phyloP scores from a whole-genome alignment of 2,888 invertebrate species.

The Ochropacha duplaris region DNA sequence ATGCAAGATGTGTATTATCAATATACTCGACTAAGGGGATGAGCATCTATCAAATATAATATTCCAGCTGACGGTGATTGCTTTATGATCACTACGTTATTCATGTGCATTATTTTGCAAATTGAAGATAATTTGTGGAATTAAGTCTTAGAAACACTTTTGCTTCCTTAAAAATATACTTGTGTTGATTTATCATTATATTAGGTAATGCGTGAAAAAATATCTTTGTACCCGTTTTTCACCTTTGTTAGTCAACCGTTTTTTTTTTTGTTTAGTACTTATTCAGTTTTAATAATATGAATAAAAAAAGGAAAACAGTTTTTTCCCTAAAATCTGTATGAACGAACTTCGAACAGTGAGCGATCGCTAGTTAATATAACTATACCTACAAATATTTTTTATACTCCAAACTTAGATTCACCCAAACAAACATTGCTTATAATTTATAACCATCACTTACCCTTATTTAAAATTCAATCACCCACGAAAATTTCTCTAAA shows the following conservation, averaged over 20 bases:
- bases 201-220: too few relatives aligned
- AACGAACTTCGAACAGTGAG: too few relatives aligned
- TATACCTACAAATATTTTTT: neutral
- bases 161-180: too few relatives aligned
- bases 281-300: too few relatives aligned
- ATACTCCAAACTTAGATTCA: neutral
- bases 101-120: neutral
- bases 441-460: constrained; percentile 21
- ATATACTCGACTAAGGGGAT: constrained; percentile 27
- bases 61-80: constrained; percentile 38
- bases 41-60: constrained; percentile 30
- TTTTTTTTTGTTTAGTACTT: too few relatives aligned
- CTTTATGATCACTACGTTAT: constrained; percentile 19
- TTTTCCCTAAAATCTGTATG: too few relatives aligned
- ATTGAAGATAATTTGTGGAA: neutral
- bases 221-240: too few relatives aligned
- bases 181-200: too few relatives aligned
- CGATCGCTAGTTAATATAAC: too few relatives aligned
- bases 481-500: constrained; percentile 33
- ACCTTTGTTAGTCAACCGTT: too few relatives aligned
- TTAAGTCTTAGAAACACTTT: neutral
- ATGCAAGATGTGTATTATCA: constrained; percentile 19
- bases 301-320: too few relatives aligned
- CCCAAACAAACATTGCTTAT: neutral
- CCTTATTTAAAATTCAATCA: constrained; percentile 48